These are phyloP conservation scores for Athetis lepigone DNA, from an alignment of 2,888 invertebrate genomes.

Conservation along the genomic window DNA sequence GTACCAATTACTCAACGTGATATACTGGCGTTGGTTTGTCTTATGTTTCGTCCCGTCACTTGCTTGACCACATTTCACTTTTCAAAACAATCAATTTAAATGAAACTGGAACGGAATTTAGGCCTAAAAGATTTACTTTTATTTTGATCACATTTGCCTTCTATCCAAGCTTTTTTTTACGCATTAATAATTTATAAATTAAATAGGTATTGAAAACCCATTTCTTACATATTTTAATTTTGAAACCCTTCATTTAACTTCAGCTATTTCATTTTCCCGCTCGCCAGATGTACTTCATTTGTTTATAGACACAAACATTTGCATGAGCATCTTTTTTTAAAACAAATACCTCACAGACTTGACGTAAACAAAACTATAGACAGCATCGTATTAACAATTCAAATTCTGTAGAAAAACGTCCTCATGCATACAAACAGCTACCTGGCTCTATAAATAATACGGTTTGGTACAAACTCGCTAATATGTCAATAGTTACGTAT, in stretches of 20 bases:
- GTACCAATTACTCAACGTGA: no score
- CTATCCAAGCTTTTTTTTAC: no score
- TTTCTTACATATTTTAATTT: background rate
- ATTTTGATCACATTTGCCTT: no score
- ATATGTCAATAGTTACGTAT: conserved; percentile 49
- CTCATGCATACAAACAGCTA: conserved; percentile 11
- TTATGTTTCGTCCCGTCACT: no score
- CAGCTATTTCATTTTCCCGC: conserved; percentile 5
- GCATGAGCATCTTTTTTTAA: background rate
- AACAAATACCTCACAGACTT: conserved; percentile 2
- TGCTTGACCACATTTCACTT: no score
- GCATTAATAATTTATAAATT: no score
- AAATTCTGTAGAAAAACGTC: conserved; percentile 25
- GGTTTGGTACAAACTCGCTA: conserved; percentile 15
- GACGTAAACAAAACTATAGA: conserved; percentile 17
- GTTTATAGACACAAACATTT: conserved; percentile 6
- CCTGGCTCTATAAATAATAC: background rate
- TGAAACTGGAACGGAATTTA: no score
- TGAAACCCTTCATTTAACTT: conserved; percentile 12
- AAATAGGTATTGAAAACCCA: background rate
- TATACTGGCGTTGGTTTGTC: no score
- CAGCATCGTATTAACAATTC: conserved; percentile 36
- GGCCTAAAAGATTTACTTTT: no score
- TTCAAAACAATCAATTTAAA: no score
- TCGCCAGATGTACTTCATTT: background rate